Conservation (phyloP, 2,888 invertebrate species). For the Eristalis pertinax region DNA sequence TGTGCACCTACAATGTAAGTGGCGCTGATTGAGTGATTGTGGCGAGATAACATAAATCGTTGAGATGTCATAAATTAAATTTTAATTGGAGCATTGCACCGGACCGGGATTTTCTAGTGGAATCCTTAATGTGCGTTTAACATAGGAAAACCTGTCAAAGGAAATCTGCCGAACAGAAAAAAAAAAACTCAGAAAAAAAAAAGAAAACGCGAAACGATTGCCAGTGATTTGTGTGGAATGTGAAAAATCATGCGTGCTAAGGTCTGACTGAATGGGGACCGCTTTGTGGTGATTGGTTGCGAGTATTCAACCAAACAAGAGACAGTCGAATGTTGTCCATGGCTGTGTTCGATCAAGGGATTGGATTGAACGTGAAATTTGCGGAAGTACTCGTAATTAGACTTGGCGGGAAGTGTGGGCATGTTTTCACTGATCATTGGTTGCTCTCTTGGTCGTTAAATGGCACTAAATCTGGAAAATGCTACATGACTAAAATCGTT, state of each 20-base stretch:
- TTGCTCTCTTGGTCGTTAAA: no score
- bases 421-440: no score
- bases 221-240: not conserved
- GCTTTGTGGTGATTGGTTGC: no score
- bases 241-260: not conserved
- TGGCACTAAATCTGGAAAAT: no score
- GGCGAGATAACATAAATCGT: slow-evolving; percentile 67
- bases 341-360: no score
- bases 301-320: no score
- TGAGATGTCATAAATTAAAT: slow-evolving; percentile 70
- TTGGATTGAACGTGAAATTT: no score
- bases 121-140: slow-evolving; percentile 40
- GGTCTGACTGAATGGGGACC: not conserved
- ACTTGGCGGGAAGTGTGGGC: no score
- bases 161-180: not conserved
- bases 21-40: slow-evolving; percentile 71
- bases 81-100: slow-evolving; percentile 65
- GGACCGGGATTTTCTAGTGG: slow-evolving; percentile 42
- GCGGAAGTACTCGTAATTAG: no score
- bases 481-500: no score
- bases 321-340: no score
- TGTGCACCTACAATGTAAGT: slow-evolving; percentile 68
- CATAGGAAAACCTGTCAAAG: slow-evolving; percentile 1
- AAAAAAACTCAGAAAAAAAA: not conserved
- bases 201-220: not conserved